These are phyloP conservation scores for Enhydra lutris DNA, from an alignment of 2,113 vertebrate genomes.

Conservation along the genomic window DNA sequence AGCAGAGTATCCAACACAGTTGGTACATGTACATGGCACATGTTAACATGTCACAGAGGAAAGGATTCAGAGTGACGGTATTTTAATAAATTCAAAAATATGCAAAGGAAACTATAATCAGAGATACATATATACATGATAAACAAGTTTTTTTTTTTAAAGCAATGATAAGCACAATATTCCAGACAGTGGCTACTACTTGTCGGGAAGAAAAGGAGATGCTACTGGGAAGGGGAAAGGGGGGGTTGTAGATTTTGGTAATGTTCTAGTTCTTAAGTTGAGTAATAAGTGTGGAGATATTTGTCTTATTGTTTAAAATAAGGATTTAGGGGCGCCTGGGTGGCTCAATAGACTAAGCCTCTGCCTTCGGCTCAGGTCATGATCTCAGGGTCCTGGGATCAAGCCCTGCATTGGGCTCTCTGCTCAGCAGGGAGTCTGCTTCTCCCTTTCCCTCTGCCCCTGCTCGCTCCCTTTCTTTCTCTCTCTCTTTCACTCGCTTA, in stretches of 20 bases:
- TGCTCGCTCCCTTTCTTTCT: too few relatives aligned
- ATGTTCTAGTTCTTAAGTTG: constrained; percentile 25
- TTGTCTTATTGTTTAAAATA: constrained; percentile 1
- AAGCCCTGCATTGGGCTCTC: neutral
- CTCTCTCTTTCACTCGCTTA: neutral
- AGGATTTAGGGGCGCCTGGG: neutral
- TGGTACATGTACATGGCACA: neutral
- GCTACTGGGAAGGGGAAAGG: accelerated
- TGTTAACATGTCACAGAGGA: neutral
- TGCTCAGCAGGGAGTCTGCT: neutral
- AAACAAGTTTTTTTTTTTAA: neutral
- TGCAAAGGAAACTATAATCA: neutral
- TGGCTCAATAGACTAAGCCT: neutral
- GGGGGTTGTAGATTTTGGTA: neutral
- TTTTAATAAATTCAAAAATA: constrained; percentile 18
- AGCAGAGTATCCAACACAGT: neutral
- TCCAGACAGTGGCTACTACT: neutral
- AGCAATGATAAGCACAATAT: neutral
- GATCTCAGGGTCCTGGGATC: neutral
- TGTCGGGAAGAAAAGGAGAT: neutral
- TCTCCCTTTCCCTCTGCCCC: neutral
- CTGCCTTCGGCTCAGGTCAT: neutral
- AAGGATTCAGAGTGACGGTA: neutral
- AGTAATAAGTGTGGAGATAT: neutral
- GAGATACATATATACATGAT: neutral